Evolutionary conservation across 2,797 vertebrate genomes (phyloP).

Genomic region (Hippocampus kuda): DNA sequence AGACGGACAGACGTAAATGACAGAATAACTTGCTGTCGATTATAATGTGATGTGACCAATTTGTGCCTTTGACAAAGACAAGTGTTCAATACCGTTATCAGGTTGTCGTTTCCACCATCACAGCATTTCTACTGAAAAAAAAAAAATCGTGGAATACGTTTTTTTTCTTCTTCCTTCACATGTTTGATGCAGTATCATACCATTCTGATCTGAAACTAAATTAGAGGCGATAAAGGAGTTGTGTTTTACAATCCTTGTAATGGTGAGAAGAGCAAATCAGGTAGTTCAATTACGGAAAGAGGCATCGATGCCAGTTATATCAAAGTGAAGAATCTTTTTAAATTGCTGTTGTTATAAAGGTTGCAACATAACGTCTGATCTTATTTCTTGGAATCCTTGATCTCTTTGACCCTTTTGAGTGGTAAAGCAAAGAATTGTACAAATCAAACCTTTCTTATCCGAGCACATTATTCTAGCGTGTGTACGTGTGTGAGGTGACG

Average conservation of each 20-base stretch:
- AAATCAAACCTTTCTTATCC: conserved; percentile 46
- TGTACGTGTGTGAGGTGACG: no score
- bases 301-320: conserved; percentile 3
- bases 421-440: conserved; percentile 36
- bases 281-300: conserved; percentile 32
- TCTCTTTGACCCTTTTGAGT: conserved; percentile 24
- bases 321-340: conserved; percentile 33
- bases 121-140: conserved; percentile 53
- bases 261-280: conserved; percentile 6
- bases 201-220: conserved; percentile 41
- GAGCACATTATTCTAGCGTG: background rate
- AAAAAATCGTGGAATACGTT: conserved; percentile 46
- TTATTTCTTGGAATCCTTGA: conserved; percentile 46
- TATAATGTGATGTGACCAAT: conserved; percentile 74
- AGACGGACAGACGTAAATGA: conserved; percentile 55
- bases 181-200: conserved; percentile 49
- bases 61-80: conserved; percentile 87
- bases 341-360: background rate
- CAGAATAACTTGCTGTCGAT: conserved; percentile 55
- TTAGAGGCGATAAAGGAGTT: conserved; percentile 13
- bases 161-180: conserved; percentile 47
- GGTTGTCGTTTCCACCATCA: conserved; percentile 55
- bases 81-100: conserved; percentile 69
- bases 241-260: conserved; percentile 33
- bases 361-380: conserved; percentile 34